Percentiles rank a stretch among this genome's conserved stretches.
These are phyloP conservation scores for Siniperca scherzeri DNA, from an alignment of 2,797 vertebrate genomes.

Conservation along the genomic window DNA sequence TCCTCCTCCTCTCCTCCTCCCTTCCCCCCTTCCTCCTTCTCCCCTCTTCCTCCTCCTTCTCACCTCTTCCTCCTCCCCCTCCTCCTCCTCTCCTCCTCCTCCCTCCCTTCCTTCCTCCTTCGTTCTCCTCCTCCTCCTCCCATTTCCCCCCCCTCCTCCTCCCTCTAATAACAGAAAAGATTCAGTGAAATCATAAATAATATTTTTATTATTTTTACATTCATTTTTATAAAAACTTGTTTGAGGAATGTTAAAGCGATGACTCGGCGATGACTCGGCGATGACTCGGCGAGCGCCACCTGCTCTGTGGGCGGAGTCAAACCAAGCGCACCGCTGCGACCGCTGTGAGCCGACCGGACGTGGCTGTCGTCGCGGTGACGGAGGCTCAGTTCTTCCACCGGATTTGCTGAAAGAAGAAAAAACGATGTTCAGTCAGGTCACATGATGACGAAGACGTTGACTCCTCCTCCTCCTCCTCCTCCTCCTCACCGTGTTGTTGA, in stretches of 20 bases:
- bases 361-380: constrained; percentile 3
- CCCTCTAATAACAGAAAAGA: too few relatives aligned
- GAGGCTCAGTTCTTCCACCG: constrained; percentile 93
- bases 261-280: constrained; percentile 8
- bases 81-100: too few relatives aligned
- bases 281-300: constrained; percentile 5
- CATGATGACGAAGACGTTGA: background rate
- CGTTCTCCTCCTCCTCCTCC: too few relatives aligned
- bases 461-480: accelerated
- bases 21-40: too few relatives aligned
- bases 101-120: too few relatives aligned
- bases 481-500: constrained; percentile 82
- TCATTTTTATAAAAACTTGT: background rate
- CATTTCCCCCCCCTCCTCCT: too few relatives aligned
- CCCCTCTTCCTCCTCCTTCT: too few relatives aligned
- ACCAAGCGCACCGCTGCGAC: background rate
- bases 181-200: background rate
- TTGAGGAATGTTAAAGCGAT: background rate
- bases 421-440: background rate
- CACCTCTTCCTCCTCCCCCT: too few relatives aligned
- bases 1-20: too few relatives aligned
- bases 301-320: constrained; percentile 3
- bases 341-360: background rate
- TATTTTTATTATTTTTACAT: constrained; percentile 3
- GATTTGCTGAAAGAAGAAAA: constrained; percentile 89